These are phyloP conservation scores for Harlomillsia oculata DNA, from an alignment of 1,140 invertebrate species.

Conservation along the genomic window DNA sequence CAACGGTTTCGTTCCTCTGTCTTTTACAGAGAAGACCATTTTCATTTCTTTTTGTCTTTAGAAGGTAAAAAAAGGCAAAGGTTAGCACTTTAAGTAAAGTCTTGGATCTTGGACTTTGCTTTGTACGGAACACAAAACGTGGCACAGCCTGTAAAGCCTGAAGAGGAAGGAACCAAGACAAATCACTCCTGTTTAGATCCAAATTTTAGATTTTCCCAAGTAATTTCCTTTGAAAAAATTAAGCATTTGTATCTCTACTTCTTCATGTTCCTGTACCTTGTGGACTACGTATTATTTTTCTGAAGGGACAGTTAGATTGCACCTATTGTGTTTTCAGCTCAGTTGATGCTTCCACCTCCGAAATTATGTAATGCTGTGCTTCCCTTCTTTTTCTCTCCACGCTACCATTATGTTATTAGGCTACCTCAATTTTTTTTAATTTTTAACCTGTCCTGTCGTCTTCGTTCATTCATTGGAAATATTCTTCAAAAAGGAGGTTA, in stretches of 20 bases:
- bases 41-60: too few species aligned
- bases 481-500: too few species aligned
- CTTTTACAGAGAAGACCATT: too few species aligned
- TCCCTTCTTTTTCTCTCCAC: background rate
- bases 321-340: too few species aligned
- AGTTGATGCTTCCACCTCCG: too few species aligned
- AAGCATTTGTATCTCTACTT: slow-evolving; percentile 9
- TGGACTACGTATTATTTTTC: slow-evolving; percentile 1
- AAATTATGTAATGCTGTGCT: background rate
- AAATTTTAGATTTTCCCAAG: slow-evolving; percentile 22
- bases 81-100: too few species aligned
- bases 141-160: too few species aligned
- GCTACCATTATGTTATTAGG: slow-evolving; percentile 21
- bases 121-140: background rate
- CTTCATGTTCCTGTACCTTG: background rate
- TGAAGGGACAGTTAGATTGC: too few species aligned
- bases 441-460: slow-evolving; percentile 19
- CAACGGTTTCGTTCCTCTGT: too few species aligned
- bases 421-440: slow-evolving; percentile 17
- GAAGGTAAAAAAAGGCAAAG: too few species aligned
- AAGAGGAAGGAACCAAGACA: background rate
- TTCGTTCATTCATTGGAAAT: too few species aligned
- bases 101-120: too few species aligned
- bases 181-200: slow-evolving; percentile 7
- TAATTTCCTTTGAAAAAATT: slow-evolving; percentile 21